phyloP scores from a whole-genome alignment of 2,797 vertebrate genomes.

The Lepidocolaptes lacrymiger region DNA sequence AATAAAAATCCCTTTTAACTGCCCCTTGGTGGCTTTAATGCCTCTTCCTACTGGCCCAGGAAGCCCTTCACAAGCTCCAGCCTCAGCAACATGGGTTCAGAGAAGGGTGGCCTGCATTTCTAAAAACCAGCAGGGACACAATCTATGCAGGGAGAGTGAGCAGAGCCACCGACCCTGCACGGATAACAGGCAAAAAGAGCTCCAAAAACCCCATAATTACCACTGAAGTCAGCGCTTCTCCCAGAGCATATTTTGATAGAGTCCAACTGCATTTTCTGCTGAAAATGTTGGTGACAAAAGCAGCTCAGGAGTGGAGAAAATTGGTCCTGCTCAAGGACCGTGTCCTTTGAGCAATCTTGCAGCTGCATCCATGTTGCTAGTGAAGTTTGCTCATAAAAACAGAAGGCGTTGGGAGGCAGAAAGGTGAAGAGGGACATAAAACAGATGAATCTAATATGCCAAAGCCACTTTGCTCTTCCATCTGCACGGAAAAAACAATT shows the following conservation, averaged over 20 bases:
- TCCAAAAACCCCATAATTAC: neutral
- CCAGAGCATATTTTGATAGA: neutral
- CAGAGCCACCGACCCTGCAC: fast-evolving
- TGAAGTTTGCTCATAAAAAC: neutral
- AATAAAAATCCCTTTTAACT: neutral
- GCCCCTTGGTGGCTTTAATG: neutral
- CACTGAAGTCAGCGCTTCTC: neutral
- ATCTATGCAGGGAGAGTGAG: fast-evolving
- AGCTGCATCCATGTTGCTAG: neutral
- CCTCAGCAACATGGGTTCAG: neutral
- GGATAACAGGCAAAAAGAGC: neutral
- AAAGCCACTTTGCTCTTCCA: constrained; percentile 17
- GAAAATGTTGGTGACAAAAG: neutral
- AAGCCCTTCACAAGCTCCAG: neutral
- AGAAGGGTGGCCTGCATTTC: fast-evolving
- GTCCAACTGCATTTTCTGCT: neutral
- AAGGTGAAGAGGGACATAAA: constrained; percentile 31
- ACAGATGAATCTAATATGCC: neutral
- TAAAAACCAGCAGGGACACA: neutral
- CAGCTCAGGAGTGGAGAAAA: neutral
- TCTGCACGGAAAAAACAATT: neutral
- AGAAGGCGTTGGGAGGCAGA: neutral
- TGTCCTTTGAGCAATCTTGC: neutral
- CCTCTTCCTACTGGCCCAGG: neutral
- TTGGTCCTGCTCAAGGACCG: neutral